Evolutionary conservation across 1,140 invertebrate genomes (phyloP).

Genomic region (Leptinotarsa defecta): DNA sequence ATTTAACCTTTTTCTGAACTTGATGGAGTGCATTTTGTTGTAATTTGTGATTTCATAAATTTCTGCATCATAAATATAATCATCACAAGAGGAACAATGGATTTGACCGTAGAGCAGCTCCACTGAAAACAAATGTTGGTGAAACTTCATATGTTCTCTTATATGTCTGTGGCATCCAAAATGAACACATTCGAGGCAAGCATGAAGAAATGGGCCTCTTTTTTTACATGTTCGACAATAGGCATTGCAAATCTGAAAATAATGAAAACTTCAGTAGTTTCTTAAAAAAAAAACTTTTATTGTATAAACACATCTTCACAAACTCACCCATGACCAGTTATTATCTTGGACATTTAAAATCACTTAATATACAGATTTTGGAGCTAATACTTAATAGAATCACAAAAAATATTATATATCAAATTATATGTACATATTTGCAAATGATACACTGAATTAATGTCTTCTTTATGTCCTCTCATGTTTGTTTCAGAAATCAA

Average conservation of each 20-base stretch:
- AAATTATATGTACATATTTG: neutral
- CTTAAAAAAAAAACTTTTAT: no score
- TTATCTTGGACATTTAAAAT: no score
- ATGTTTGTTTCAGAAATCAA: slow-evolving; percentile 35
- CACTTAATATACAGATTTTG: no score
- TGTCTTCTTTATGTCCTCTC: neutral
- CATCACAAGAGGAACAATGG: slow-evolving; percentile 88
- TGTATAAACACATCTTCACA: no score
- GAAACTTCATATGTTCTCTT: slow-evolving; percentile 79
- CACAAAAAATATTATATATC: neutral
- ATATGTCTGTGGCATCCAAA: slow-evolving; percentile 91
- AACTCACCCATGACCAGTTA: no score
- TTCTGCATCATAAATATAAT: slow-evolving; percentile 72
- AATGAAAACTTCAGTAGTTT: neutral
- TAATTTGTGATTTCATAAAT: slow-evolving; percentile 60
- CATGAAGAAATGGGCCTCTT: slow-evolving; percentile 77
- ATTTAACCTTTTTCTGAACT: slow-evolving; percentile 45
- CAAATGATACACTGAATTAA: neutral
- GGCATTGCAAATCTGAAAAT: slow-evolving; percentile 71
- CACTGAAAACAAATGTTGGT: slow-evolving; percentile 82
- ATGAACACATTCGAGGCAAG: slow-evolving; percentile 89
- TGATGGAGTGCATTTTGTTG: slow-evolving; percentile 52
- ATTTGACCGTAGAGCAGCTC: slow-evolving; percentile 88
- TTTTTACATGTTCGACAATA: slow-evolving; percentile 79
- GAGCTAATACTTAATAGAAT: no score